Percentiles rank a stretch among this genome's conserved stretches.
These are phyloP conservation scores for Drosophila neocordata DNA, from an alignment of 1,140 invertebrate genomes.

Conservation along the genomic window DNA sequence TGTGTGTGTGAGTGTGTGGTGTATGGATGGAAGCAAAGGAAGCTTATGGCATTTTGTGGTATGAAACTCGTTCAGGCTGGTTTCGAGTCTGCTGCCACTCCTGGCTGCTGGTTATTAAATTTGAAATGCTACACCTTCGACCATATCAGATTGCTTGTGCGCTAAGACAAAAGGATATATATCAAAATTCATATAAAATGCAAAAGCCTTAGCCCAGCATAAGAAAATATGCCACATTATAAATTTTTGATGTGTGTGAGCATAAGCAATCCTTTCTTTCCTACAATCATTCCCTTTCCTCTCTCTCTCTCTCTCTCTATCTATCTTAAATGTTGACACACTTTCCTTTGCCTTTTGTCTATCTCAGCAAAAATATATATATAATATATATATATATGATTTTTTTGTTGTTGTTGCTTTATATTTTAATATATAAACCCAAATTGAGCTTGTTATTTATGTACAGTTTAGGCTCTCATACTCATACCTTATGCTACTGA, in stretches of 20 bases:
- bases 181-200: constrained; percentile 74
- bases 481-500: constrained; percentile 50
- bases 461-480: constrained; percentile 70
- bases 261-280: constrained; percentile 67
- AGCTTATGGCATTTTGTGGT: constrained; percentile 62
- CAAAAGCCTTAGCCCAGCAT: constrained; percentile 63
- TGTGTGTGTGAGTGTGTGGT: constrained; percentile 1
- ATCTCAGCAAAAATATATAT: constrained; percentile 64
- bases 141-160: constrained; percentile 70
- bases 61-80: constrained; percentile 32
- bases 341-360: constrained; percentile 58
- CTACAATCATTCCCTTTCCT: not conserved
- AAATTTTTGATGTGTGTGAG: constrained; percentile 57
- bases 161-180: constrained; percentile 64
- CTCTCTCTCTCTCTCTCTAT: constrained; percentile 22
- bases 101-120: constrained; percentile 71
- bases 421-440: constrained; percentile 76
- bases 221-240: constrained; percentile 79
- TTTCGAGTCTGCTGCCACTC: constrained; percentile 17
- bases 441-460: constrained; percentile 81
- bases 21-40: constrained; percentile 20
- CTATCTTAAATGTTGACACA: constrained; percentile 64
- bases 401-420: constrained; percentile 39
- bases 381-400: not conserved
- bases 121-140: constrained; percentile 78